These are phyloP conservation scores for Oryctes rhinoceros DNA, from an alignment of 1,140 invertebrate genomes.

Conservation along the genomic window DNA sequence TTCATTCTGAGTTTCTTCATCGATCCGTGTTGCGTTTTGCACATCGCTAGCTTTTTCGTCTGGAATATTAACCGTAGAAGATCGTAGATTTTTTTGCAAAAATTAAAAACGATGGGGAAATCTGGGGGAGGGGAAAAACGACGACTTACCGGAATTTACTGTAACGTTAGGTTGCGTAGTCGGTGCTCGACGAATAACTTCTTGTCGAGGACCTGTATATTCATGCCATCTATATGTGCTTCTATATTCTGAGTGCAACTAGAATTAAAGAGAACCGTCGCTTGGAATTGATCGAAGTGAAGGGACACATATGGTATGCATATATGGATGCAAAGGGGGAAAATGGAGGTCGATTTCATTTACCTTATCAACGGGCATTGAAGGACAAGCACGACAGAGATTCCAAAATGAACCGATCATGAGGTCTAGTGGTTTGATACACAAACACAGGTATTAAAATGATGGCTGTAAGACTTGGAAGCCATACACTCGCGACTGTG, in stretches of 20 bases:
- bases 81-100: neutral
- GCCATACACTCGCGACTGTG: conserved; percentile 48
- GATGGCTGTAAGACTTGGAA: conserved; percentile 43
- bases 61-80: conserved; percentile 43
- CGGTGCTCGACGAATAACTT: conserved; percentile 70
- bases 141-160: conserved; percentile 62
- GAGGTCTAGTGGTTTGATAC: conserved; percentile 59
- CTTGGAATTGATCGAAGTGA: too few species aligned
- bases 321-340: neutral
- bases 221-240: conserved; percentile 94
- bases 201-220: conserved; percentile 75
- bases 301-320: too few species aligned
- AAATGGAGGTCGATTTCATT: neutral
- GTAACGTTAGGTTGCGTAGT: conserved; percentile 61
- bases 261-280: conserved; percentile 56
- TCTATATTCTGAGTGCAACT: conserved; percentile 91
- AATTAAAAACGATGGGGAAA: neutral
- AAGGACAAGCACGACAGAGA: conserved; percentile 90
- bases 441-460: conserved; percentile 41
- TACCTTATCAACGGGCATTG: conserved; percentile 93
- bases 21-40: conserved; percentile 46
- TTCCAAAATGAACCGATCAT: conserved; percentile 96
- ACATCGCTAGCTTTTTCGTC: conserved; percentile 59
- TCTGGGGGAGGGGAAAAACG: too few species aligned
- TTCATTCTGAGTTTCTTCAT: conserved; percentile 52